phyloP scores from a whole-genome alignment of 2,797 vertebrate genomes.

The Ambastaia sidthimunki region DNA sequence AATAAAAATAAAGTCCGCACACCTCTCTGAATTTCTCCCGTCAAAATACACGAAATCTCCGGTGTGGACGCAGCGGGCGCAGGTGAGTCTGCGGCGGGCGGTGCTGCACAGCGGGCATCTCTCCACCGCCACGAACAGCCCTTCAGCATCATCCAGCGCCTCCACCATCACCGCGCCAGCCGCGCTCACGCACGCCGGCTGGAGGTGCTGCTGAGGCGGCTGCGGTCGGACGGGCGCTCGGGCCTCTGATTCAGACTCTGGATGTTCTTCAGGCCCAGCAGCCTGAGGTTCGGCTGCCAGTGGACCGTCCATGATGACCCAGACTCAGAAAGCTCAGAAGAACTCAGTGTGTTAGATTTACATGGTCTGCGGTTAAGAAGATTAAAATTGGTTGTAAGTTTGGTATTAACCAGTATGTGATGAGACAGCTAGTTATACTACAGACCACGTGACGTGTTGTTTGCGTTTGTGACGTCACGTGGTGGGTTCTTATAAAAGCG shows the following conservation, averaged over 20 bases:
- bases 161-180: conserved; percentile 74
- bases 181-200: conserved; percentile 45
- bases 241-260: conserved; percentile 33
- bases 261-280: conserved; percentile 49
- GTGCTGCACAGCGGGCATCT: conserved; percentile 94
- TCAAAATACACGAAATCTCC: conserved; percentile 94
- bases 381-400: neutral
- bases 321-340: conserved; percentile 6
- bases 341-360: conserved; percentile 4
- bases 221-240: conserved; percentile 58
- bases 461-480: conserved; percentile 63
- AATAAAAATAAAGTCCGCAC: no score
- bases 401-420: neutral
- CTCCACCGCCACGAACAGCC: conserved; percentile 94
- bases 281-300: conserved; percentile 71
- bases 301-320: conserved; percentile 81
- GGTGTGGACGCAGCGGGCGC: conserved; percentile 89
- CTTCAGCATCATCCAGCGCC: conserved; percentile 91
- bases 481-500: neutral
- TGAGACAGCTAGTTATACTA: conserved; percentile 5
- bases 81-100: conserved; percentile 90
- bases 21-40: conserved; percentile 89
- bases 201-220: conserved; percentile 53
- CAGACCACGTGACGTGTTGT: conserved; percentile 74
- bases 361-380: conserved; percentile 3